phyloP scores from a whole-genome alignment of 2,113 vertebrate genomes.

The Reinhardtius hippoglossoides region DNA sequence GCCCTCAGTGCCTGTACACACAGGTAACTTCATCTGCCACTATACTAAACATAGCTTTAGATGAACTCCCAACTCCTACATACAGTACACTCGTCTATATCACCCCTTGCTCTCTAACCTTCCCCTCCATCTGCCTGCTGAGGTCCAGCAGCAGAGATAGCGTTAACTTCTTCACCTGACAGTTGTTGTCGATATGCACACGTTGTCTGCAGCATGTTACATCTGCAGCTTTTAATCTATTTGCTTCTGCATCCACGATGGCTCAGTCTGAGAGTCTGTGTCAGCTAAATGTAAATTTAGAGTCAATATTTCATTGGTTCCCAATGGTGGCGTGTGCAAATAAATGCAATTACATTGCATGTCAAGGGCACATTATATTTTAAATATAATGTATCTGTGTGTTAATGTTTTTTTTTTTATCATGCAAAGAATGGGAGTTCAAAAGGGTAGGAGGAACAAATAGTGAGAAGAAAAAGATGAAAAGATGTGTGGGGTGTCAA shows the following conservation, averaged over 20 bases:
- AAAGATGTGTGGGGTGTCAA: background rate
- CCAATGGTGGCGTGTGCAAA: background rate
- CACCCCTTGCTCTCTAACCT: conserved; percentile 1
- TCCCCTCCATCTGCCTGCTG: background rate
- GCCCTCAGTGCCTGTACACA: conserved; percentile 75
- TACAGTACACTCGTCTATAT: background rate
- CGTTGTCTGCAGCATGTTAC: background rate
- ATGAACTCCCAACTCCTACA: background rate
- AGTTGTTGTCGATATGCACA: background rate
- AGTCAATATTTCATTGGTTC: too few relatives aligned
- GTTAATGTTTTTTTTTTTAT: background rate
- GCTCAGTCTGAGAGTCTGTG: background rate
- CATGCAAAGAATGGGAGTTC: background rate
- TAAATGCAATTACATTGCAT: background rate
- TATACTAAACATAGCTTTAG: background rate
- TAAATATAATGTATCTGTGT: background rate
- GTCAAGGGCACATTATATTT: background rate
- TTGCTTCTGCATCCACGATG: background rate
- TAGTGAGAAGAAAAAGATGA: conserved; percentile 7
- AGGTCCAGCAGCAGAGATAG: background rate
- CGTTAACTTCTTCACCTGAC: background rate
- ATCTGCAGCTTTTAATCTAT: conserved; percentile 1
- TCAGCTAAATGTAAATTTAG: too few relatives aligned
- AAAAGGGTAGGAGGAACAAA: conserved; percentile 2
- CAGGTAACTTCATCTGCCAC: conserved; percentile 78